Percentiles rank a stretch among this genome's conserved stretches.
Evolutionary conservation across 2,888 invertebrate species (phyloP).

Genomic region (Rhagium mordax): DNA sequence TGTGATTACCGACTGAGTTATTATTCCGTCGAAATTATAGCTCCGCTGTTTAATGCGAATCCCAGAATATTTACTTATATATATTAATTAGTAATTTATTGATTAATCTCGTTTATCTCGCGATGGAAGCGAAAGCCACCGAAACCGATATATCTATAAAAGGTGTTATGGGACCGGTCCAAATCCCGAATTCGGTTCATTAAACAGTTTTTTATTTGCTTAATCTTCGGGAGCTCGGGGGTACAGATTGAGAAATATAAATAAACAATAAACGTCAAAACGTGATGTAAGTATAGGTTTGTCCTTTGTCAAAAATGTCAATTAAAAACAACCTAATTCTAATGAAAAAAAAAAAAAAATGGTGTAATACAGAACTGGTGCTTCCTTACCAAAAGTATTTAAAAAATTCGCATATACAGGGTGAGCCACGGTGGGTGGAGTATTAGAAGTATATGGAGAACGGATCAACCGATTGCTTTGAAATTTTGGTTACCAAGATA

Average conservation of each 20-base stretch:
- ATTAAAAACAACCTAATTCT: no score
- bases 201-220: neutral
- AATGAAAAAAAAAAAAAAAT: no score
- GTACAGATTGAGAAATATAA: neutral
- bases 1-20: constrained; percentile 2
- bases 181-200: neutral
- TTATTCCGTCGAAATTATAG: constrained; percentile 9
- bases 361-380: no score
- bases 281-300: no score
- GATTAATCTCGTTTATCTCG: constrained; percentile 5
- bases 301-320: no score
- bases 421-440: no score
- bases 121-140: constrained; percentile 8
- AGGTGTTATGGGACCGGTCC: constrained; percentile 7
- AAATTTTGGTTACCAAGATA: no score
- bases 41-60: neutral
- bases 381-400: no score
- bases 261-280: neutral
- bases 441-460: no score
- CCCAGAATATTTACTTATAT: neutral
- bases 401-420: no score
- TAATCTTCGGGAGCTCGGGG: neutral
- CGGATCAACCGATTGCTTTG: no score
- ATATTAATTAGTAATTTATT: neutral
- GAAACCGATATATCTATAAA: constrained; percentile 4